Evolutionary conservation across 2,113 vertebrate species (phyloP).

Genomic region (Elaphurus davidianus): DNA sequence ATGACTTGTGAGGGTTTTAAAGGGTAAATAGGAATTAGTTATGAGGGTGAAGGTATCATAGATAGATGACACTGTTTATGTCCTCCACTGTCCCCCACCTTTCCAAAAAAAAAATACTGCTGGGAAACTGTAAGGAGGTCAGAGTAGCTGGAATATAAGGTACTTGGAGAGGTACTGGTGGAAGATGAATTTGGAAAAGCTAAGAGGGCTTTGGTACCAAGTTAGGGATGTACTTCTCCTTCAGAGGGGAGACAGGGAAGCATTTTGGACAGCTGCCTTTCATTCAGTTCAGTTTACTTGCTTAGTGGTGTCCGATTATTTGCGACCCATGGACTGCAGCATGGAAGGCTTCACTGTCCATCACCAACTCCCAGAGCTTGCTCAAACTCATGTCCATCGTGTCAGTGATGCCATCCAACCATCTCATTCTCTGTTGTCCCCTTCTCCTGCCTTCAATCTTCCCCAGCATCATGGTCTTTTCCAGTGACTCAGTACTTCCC

Average conservation of each 20-base stretch:
- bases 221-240: background rate
- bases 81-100: background rate
- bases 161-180: background rate
- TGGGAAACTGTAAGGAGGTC: background rate
- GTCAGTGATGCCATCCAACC: background rate
- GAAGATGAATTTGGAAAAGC: background rate
- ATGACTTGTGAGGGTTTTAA: background rate
- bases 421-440: background rate
- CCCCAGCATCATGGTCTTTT: background rate
- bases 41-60: background rate
- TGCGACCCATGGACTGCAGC: background rate
- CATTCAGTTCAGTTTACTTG: background rate
- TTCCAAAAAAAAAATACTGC: background rate
- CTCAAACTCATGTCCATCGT: background rate
- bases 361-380: background rate
- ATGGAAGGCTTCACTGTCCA: fast-evolving
- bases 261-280: background rate
- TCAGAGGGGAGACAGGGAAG: background rate
- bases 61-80: background rate
- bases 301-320: background rate
- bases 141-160: background rate
- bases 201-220: background rate
- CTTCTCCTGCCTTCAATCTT: background rate
- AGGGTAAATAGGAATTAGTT: background rate
- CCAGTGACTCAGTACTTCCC: background rate